phyloP scores from a whole-genome alignment of 2,113 vertebrate species.

The Himantopus leucocephalus region DNA sequence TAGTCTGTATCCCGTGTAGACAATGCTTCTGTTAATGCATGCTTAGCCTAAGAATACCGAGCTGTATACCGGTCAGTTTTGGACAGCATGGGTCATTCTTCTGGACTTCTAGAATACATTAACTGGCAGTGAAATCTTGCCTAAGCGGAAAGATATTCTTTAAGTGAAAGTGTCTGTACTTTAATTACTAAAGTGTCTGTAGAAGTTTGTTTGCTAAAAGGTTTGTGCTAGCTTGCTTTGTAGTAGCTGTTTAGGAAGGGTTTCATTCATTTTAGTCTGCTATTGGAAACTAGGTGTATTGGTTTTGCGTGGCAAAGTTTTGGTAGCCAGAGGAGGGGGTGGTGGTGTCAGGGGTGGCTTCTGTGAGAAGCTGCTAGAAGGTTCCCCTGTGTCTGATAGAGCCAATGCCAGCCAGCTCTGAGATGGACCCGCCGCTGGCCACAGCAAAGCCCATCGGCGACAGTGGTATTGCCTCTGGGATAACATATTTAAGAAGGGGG shows the following conservation, averaged over 20 bases:
- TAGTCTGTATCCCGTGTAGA: background rate
- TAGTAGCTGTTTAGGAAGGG: background rate
- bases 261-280: background rate
- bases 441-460: background rate
- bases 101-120: background rate
- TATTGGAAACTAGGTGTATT: background rate
- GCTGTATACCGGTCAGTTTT: background rate
- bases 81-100: background rate
- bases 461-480: background rate
- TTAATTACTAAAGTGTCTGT: background rate
- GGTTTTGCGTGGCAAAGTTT: background rate
- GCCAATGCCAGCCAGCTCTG: background rate
- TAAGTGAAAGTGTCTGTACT: background rate
- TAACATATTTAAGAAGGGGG: background rate
- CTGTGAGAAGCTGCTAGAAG: background rate
- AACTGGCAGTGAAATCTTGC: background rate
- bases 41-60: background rate
- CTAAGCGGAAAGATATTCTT: background rate
- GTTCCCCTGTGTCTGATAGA: background rate
- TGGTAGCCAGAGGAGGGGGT: background rate
- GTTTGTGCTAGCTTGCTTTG: background rate
- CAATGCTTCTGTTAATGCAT: background rate
- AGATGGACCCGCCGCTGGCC: background rate
- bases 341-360: background rate
- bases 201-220: background rate